phyloP scores from a whole-genome alignment of 2,113 vertebrate genomes.

The Labrus mixtus region DNA sequence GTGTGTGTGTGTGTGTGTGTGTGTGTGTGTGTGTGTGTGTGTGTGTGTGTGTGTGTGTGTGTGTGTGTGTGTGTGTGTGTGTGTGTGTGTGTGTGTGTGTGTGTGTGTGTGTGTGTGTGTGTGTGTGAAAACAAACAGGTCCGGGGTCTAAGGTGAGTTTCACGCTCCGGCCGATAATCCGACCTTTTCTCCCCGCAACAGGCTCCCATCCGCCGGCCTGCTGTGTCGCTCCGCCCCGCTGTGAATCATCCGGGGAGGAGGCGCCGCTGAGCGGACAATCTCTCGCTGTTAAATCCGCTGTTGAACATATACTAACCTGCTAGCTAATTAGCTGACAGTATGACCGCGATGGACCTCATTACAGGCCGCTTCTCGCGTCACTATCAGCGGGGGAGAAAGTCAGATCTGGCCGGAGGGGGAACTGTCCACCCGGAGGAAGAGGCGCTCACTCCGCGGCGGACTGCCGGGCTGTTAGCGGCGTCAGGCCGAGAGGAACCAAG shows the following conservation, averaged over 20 bases:
- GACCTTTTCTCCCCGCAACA: neutral
- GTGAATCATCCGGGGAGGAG: neutral
- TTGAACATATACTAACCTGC: conserved; percentile 12
- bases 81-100: conserved; percentile 6
- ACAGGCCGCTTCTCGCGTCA: neutral
- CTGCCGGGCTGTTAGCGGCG: neutral
- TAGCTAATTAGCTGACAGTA: conserved; percentile 26
- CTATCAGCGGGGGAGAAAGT: neutral
- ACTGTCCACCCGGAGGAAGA: neutral
- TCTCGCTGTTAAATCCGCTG: conserved; percentile 12
- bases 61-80: neutral
- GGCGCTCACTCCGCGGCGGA: neutral
- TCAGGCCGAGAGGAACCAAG: neutral
- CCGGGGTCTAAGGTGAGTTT: conserved; percentile 71
- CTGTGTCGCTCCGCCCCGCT: neutral
- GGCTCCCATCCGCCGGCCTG: neutral
- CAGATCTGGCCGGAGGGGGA: neutral
- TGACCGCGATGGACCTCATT: conserved; percentile 36
- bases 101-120: neutral
- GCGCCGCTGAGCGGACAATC: neutral
- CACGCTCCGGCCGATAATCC: neutral
- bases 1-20: conserved; percentile 1
- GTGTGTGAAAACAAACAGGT: conserved; percentile 80
- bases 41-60: neutral
- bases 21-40: conserved; percentile 15